Base-by-base conservation (phyloP, 2,797 vertebrate species). In the Sylvilagus floridanus region DNA sequence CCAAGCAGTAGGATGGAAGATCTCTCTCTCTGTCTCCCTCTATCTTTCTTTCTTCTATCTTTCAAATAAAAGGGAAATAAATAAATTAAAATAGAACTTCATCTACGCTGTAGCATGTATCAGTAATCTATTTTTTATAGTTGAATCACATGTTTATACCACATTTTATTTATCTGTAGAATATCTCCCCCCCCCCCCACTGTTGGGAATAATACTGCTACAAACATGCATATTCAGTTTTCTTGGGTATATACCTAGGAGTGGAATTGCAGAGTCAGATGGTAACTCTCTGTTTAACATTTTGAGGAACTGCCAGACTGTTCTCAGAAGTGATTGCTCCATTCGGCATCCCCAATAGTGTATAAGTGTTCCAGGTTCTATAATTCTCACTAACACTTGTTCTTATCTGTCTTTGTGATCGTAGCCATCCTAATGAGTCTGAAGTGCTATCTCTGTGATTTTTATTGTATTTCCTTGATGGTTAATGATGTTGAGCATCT, bases 201-300 rank as follows among this genome's bases (percentile, higher is more conserved):
- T 95, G 42, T 90, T 81, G 62, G 88, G 79, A 86, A 32, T 88
- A 90, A 35, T 85, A 21, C 68, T 93, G 42, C 79, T 90, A 30
- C 3, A 72, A 50, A 47, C 3, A 3, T 71, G 8, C 42, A 57
- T 69, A 85, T 88, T 88, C 32, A 35, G 16, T 86, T 94, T 76
- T 87, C 50, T 73, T 86, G n/a, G 28, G 30, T 87, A 22, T 82
- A 30, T 91, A 52, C 22, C 35, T 79, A 50, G 47, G 19, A 65
- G 37, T 66, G 19, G 87, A 95, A 79, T 66, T 77, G 35, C 28
- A 85, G 30, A 30, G 19, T 95, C 32, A 62, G 62, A 7, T 69
- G 24, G 7, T 87, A 63, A 82, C 65, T 84, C 28, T 17, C 2
- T 60, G 11, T 75, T 72, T 93, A 92, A 69, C 35, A 26, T 77